These are phyloP conservation scores for Lytechinus variegatus DNA, from an alignment of 35 echinoderm and acorn worm species.

Conservation along the genomic window DNA sequence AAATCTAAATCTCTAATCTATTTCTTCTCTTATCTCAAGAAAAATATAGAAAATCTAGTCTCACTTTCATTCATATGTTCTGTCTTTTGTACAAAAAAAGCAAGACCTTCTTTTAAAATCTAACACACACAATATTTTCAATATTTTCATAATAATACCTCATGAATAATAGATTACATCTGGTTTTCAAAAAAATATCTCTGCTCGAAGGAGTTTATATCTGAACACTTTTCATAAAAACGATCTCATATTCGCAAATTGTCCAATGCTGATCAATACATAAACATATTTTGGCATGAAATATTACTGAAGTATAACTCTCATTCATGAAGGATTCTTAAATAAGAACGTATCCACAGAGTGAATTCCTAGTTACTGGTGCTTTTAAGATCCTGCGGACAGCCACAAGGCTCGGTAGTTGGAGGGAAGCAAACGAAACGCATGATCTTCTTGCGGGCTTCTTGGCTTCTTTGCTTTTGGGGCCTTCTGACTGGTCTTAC, in stretches of 20 bases:
- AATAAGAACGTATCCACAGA: neutral
- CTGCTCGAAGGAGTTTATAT: neutral
- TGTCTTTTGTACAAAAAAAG: neutral
- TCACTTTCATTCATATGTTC: constrained; percentile 12
- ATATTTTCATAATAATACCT: constrained; percentile 15
- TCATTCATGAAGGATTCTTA: neutral
- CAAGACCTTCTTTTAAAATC: constrained; percentile 5
- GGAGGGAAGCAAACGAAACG: neutral
- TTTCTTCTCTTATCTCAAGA: neutral
- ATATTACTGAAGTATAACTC: neutral
- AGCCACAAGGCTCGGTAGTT: neutral
- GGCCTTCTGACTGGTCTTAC: neutral
- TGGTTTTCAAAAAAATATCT: constrained; percentile 20
- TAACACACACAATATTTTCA: constrained; percentile 20
- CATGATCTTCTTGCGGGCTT: neutral
- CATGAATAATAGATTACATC: constrained; percentile 20
- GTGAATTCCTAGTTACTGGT: neutral
- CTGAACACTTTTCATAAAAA: neutral
- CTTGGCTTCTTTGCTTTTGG: no score
- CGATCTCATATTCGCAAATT: neutral
- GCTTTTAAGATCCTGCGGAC: neutral
- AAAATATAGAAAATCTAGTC: constrained; percentile 7
- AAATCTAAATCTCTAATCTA: neutral
- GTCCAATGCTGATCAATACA: constrained; percentile 10
- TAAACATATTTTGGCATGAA: neutral